phyloP scores from a whole-genome alignment of 2,797 vertebrate genomes.

The Botia almorhae region DNA sequence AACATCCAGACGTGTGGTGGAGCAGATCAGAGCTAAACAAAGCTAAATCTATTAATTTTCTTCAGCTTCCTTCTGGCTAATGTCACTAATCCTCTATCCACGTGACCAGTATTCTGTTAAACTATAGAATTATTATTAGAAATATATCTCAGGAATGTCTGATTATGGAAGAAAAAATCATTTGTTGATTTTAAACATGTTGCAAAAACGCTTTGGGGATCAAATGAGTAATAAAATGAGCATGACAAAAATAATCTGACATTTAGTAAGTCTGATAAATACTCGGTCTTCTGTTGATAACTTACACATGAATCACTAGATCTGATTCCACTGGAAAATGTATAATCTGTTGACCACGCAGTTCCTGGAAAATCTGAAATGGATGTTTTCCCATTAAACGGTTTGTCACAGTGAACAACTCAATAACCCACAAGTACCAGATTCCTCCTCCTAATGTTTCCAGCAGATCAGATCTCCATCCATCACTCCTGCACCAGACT shows the following conservation, averaged over 20 bases:
- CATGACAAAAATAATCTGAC: background rate
- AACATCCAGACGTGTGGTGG: no score
- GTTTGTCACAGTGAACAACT: constrained; percentile 17
- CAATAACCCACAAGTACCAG: constrained; percentile 5
- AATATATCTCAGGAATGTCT: no score
- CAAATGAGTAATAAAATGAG: background rate
- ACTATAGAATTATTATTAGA: no score
- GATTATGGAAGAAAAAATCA: no score
- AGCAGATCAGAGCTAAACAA: no score
- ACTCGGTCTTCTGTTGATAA: background rate
- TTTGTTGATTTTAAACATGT: no score
- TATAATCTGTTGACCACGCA: constrained; percentile 10
- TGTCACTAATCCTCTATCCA: no score
- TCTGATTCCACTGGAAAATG: background rate
- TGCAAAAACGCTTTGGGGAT: no score
- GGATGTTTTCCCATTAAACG: constrained; percentile 40
- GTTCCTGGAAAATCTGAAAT: constrained; percentile 45
- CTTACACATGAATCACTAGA: background rate
- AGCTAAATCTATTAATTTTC: no score
- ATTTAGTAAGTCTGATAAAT: background rate
- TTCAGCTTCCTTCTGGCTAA: no score
- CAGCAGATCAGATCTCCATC: constrained; percentile 18
- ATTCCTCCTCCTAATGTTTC: background rate
- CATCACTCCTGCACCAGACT: background rate
- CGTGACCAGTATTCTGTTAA: no score